A percentile compares a stretch with the other conserved stretches of the same genome.
Conservation (phyloP, 53 echinoderm and acorn worm species). For the Patiria pectinifera region DNA sequence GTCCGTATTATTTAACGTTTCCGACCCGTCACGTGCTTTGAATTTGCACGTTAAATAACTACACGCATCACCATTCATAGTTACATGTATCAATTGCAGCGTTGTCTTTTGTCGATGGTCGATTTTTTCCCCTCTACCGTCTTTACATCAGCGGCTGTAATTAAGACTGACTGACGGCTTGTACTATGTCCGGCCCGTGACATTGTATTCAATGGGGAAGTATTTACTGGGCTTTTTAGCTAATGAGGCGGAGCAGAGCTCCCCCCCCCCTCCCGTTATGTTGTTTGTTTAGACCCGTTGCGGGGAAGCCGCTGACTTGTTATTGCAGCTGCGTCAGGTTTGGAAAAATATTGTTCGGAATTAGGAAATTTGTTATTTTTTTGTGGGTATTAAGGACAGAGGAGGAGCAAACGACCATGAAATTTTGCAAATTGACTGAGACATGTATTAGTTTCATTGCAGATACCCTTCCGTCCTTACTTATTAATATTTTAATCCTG, state of each 20-base stretch:
- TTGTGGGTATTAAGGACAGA: background rate
- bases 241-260: conserved; percentile 12
- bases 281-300: conserved; percentile 26
- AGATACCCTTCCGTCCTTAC: no score
- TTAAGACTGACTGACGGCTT: conserved; percentile 2
- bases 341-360: conserved; percentile 18
- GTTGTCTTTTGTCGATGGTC: background rate
- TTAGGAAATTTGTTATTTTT: background rate
- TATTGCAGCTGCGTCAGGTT: conserved; percentile 13
- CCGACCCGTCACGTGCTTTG: background rate
- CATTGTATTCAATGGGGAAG: background rate
- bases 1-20: background rate
- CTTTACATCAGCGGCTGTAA: background rate
- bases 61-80: background rate
- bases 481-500: no score
- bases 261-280: background rate
- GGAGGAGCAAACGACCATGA: background rate
- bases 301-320: background rate
- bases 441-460: background rate
- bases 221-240: conserved; percentile 11
- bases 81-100: background rate
- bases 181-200: background rate
- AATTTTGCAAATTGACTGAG: background rate
- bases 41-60: background rate
- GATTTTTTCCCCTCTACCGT: background rate